Base-by-base conservation (phyloP, 35 echinoderm and acorn worm genomes). In the Apostichopus japonicus region DNA sequence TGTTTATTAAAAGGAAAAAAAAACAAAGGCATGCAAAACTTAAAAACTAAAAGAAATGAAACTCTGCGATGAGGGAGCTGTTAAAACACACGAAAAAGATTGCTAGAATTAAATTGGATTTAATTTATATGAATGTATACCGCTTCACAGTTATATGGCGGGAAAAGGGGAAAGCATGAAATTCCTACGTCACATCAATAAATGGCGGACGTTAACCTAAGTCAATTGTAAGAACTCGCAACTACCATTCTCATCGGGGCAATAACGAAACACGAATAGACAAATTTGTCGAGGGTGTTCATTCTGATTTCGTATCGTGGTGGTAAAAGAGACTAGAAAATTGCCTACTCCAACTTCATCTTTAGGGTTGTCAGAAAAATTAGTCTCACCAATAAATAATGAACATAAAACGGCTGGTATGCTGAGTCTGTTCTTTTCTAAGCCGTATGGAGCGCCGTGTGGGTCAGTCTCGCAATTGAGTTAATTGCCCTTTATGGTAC, bases 401-500 rank as follows among this genome's bases (percentile, higher is more conserved):
- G 86, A 62, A 87, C 86, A 87, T 87, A 87, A 87, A 87, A 87
- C 86, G 86, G 63, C 86, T 87, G 86, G 86, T 61, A 71, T 87
- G 63, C 58, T 15, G 57, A 87, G 86, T 87, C 86, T 87, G 86
- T 87, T 87, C 86, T 87, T 87, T 87, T 58, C 33, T 44, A 44
- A 87, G 56, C 71, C 14, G 86, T 27, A 44, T 56, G 54, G 58
- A 56, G 86, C 19, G 58, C 54, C 86, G 86, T 23, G 86, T 87
- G 86, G 86, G 63, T 71, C 56, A 87, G 23, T 71, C 86, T 17
- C 14, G 86, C 86, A 51, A 87, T 87, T 87, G 86, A 89, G 86
- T 89, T 89, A 89, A 89, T 89, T 89, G 86, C 21, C 86, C 86
- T 89, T 89, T 89, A 89, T 89, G 86, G 86, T 24, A 72, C 59